Base-by-base conservation (phyloP, 2,888 invertebrate genomes). In the Caenorhabditis sinica region DNA sequence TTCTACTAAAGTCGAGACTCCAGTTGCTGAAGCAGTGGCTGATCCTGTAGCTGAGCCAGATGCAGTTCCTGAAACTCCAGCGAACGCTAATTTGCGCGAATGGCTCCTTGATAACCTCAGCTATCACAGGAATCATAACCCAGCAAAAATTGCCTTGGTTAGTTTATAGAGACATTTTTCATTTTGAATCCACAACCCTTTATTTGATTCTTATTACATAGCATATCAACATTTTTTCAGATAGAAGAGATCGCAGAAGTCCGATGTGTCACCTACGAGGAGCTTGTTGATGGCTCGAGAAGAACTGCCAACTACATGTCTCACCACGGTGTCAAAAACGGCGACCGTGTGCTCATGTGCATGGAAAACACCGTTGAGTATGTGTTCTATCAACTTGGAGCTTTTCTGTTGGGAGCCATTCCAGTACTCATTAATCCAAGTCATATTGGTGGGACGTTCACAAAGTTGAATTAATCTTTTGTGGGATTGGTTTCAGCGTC, bases 321-420 rank as follows among this genome's bases (percentile, higher is more conserved):
- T 36, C 86, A 88, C 76, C 88, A 88, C 30, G 83, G 83, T 17
- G 66, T 86, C 5, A 74, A 71, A 36, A 63, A 60, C 33, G 85
- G 83, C 6, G 86, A 83, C 61, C 43, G 65, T 33, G 51, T 88
- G 11, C 45, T 82, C 6, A 71, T 88, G 56, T 86, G 88, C 51
- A 83, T 88, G 86, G 86, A 88, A 25, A 88, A 86, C 53, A 73
- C 81, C 23, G 80, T 86, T 17, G 88, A 88, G 49, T 86, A 83
- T 45, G 68, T 88, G 15, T 73, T 85, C 23, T 88, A 86, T 60
- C 79, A 82, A 20, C 49, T 86, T 4, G 88, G 81, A 8, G 61
- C 58, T 8, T 82, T 79, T 56, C 56, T 82, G n/a, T 23, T 88
- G 4, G 83, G 85, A 3, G 88, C 86, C 1, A 53, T 83, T 33